Conservation (phyloP, 2,888 invertebrate species). For the Pimpla rufipes region DNA sequence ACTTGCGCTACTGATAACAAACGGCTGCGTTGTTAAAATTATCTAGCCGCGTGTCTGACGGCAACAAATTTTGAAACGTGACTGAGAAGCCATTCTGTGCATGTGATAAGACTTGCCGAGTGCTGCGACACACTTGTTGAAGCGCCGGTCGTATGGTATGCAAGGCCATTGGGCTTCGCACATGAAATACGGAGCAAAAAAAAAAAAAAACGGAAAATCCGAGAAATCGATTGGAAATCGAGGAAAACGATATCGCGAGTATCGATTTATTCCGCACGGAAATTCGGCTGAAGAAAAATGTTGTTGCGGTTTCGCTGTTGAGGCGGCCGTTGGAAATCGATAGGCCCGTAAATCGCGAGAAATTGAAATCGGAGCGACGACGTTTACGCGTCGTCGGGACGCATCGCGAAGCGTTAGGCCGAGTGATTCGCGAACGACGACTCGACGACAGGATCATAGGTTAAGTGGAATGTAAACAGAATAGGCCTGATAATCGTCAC, state of each 20-base stretch:
- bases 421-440: slow-evolving; percentile 24
- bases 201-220: not conserved
- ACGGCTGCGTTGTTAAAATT: not conserved
- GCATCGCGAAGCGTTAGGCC: slow-evolving; percentile 14
- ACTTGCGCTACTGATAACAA: not conserved
- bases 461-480: slow-evolving; percentile 65
- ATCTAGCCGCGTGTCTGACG: too few species aligned
- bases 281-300: too few species aligned
- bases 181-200: not conserved
- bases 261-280: too few species aligned
- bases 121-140: slow-evolving; percentile 2
- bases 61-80: not conserved
- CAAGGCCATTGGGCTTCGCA: not conserved
- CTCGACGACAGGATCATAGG: slow-evolving; percentile 49
- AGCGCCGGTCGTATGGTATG: not conserved
- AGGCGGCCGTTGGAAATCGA: too few species aligned
- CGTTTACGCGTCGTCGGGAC: not conserved
- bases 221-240: not conserved
- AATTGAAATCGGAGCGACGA: not conserved
- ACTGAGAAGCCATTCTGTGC: too few species aligned
- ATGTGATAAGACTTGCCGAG: not conserved
- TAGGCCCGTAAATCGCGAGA: not conserved
- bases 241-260: not conserved
- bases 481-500: slow-evolving; percentile 24
- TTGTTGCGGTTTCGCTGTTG: too few species aligned